A percentile compares a stretch with the other conserved stretches of the same genome.
These are phyloP conservation scores for Lutraria lutraria DNA, from an alignment of 2,888 invertebrate species.

Conservation along the genomic window DNA sequence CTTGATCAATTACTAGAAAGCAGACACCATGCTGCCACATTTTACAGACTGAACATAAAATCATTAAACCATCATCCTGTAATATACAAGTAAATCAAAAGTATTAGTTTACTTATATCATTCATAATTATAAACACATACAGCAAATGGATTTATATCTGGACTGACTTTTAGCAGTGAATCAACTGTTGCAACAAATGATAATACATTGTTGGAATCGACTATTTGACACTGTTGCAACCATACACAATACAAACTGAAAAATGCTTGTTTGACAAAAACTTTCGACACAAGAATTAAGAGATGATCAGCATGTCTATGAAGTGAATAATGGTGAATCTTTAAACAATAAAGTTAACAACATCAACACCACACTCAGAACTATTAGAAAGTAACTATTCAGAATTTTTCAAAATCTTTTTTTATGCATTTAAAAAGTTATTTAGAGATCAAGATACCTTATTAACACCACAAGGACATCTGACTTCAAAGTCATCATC, in stretches of 20 bases:
- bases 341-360: too few species aligned
- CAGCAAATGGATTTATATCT: too few species aligned
- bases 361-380: too few species aligned
- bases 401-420: background rate
- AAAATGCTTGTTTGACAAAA: background rate
- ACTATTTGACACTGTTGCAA: too few species aligned
- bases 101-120: background rate
- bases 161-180: too few species aligned
- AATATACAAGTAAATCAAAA: constrained; percentile 23
- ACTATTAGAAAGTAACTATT: background rate
- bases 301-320: too few species aligned
- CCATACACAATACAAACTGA: background rate
- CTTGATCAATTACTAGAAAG: constrained; percentile 81
- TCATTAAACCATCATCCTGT: constrained; percentile 87
- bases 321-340: too few species aligned
- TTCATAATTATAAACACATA: too few species aligned
- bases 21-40: constrained; percentile 87
- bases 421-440: too few species aligned
- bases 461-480: constrained; percentile 85
- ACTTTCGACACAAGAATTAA: background rate
- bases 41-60: constrained; percentile 86
- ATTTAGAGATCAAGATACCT: constrained; percentile 73
- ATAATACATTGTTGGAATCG: too few species aligned
- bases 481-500: constrained; percentile 79
- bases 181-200: too few species aligned